Base-by-base conservation (phyloP, 2,113 vertebrate genomes). In the Canis aureus region DNA sequence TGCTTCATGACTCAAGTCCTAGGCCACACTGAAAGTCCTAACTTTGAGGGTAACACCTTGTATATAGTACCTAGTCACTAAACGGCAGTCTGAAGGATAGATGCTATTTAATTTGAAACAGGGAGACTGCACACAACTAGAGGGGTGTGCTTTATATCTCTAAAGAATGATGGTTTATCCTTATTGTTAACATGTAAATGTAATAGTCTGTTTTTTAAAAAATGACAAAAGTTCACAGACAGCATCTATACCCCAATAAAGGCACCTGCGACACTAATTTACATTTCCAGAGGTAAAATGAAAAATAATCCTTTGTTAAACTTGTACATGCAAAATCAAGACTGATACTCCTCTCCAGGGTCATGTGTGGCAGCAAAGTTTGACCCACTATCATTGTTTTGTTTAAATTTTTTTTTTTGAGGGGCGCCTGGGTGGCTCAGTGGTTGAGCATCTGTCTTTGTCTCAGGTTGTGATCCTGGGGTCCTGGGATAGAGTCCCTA, bases 301-400 rank as follows among this genome's bases (percentile, higher is more conserved):
- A 49, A 67, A 22, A 60, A 35, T 35, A 32, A 22, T 4, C 0
- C 9, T 4, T 32, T 32, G 32, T 8, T 25, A 22, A 85, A 17
- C 0, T 2, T 32, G 2, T 43, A 4, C 0, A 0, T 32, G 13
- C 62, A 15, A 51, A 11, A n/a, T 49, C 73, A 79, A 38, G 60
- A 32, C 55, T 38, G 38, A 43, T 2, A 16, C 0, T 35, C 64
- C 69, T 59, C n/a, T 78, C 12, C 32, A 82, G 51, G 19, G 13
- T 67, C 8, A 0, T 0, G 0, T 4, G 2, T 2, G n/a, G 17
- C 29, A 8, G 43, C 49, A 22, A 66, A n/a, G 23, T 55, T 1
- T 11, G 29, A 67, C 25, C 22, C 20, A 19, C 15, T 27, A 1
- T 29, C 13, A 2, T 53, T 27, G 27, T 74, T 51, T 67, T 43